Base-by-base conservation (phyloP, 2,888 invertebrate species). In the Parapristionchus giblindavisi region DNA sequence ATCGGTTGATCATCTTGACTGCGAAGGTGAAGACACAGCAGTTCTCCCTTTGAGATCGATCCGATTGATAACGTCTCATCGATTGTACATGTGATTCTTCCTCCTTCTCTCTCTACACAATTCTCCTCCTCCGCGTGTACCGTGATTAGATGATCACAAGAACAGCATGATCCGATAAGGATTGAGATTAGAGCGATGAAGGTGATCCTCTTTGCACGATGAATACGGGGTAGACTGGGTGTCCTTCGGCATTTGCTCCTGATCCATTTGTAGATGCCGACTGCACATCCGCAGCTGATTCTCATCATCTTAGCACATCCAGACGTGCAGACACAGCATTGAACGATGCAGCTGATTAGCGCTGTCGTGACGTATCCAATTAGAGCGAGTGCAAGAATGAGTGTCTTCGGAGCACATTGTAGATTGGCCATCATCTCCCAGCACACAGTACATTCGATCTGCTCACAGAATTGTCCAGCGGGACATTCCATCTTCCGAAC, bases 381-480 rank as follows among this genome's bases (percentile, higher is more conserved):
- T 2, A 52, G 17, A 17, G 38, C 38, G 36, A 54, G 21, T 2
- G 14, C 24, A 34, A 43, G 3, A 1, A 54, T 29, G 34, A 38
- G 43, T 1, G 29, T 2, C 1, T n/a, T 1, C 1, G 75, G 54
- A 21, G 66, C 56, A n/a, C 75, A 75, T 1, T 75, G 75, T 4
- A 38, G 56, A 29, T 75, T 75, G 1, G 36, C 17, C 1, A 65
- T 3, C 0, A 29, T 54, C 27, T 27, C 32, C 43, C 40, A 56
- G 58, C 75, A 75, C 3, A 66, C 24, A 1, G 6, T 6, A 43
- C 75, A 75, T 14, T 43, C 24, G 51, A 75, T 52, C 24, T 27
- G 29, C 21, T 75, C 75, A 24, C 75, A 75, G 34, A 75, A 75
- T 3, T 65, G n/a, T 34, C 52, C 52, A 17, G 75, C 34, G 1